These are phyloP conservation scores for Gasterosteus nipponicus DNA, from an alignment of 2,113 vertebrate species.

Conservation along the genomic window DNA sequence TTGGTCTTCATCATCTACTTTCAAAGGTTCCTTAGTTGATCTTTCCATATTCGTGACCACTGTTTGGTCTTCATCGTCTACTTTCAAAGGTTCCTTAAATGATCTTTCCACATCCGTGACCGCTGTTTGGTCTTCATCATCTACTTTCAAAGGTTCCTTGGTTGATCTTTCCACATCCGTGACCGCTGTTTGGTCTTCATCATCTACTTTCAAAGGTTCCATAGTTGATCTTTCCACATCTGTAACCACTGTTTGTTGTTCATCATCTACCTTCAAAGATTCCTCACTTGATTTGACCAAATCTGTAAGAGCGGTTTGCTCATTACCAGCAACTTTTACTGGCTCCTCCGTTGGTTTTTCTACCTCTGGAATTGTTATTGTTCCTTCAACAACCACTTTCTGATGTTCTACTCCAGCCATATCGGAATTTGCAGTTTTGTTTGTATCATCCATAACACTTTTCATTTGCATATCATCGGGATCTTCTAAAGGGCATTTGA, in stretches of 20 bases:
- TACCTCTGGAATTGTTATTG: background rate
- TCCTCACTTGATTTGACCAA: slow-evolving; percentile 13
- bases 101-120: no score
- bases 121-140: no score
- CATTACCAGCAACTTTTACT: slow-evolving; percentile 13
- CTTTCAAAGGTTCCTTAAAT: background rate
- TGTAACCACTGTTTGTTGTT: background rate
- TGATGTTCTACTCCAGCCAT: background rate
- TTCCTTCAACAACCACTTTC: slow-evolving; percentile 9
- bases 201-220: background rate
- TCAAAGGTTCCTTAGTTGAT: slow-evolving; percentile 1
- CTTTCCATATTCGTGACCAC: background rate
- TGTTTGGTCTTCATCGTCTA: background rate
- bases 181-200: no score
- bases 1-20: slow-evolving; percentile 13
- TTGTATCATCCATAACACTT: slow-evolving; percentile 2
- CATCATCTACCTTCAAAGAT: background rate
- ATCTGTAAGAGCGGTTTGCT: background rate
- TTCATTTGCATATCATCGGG: background rate
- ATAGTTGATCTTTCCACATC: background rate
- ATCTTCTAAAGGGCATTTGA: slow-evolving; percentile 24
- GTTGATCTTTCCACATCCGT: no score
- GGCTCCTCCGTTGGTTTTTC: slow-evolving; percentile 23
- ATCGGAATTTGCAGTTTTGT: slow-evolving; percentile 7
- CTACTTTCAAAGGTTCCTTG: no score